These are phyloP conservation scores for Xestobium rufovillosum DNA, from an alignment of 2,888 invertebrate species.

Conservation along the genomic window DNA sequence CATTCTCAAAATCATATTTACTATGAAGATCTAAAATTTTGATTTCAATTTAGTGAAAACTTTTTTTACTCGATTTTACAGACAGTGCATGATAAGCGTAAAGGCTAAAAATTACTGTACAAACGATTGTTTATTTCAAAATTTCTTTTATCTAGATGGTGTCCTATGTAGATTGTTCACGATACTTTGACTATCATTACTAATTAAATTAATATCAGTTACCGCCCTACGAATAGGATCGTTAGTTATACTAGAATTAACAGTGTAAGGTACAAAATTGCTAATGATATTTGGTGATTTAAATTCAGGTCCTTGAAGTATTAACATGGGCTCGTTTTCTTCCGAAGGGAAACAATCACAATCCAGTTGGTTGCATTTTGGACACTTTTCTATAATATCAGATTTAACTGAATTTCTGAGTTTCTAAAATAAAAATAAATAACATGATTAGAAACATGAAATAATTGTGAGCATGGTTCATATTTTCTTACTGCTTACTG, in stretches of 20 bases:
- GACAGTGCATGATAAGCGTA: too few species aligned
- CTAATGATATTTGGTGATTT: background rate
- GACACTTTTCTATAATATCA: conserved; percentile 62
- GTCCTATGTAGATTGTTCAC: background rate
- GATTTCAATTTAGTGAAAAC: too few species aligned
- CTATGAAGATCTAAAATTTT: too few species aligned
- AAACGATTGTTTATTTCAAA: too few species aligned
- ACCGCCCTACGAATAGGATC: background rate
- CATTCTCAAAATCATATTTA: too few species aligned
- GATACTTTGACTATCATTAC: background rate
- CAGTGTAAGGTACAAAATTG: background rate
- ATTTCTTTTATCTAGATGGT: conserved; percentile 1
- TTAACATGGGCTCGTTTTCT: conserved; percentile 32
- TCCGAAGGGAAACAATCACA: conserved; percentile 55
- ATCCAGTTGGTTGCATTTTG: conserved; percentile 67
- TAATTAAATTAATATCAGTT: conserved; percentile 1
- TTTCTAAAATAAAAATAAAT: conserved; percentile 55
- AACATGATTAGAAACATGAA: conserved; percentile 4
- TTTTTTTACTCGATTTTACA: too few species aligned
- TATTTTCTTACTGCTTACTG: too few species aligned
- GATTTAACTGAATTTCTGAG: conserved; percentile 66
- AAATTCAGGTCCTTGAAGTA: conserved; percentile 29
- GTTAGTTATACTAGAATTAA: too few species aligned
- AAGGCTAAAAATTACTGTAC: too few species aligned
- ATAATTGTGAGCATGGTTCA: too few species aligned